Conservation (phyloP, 1,140 invertebrate genomes). For the Leptinotarsa undecemlineata region DNA sequence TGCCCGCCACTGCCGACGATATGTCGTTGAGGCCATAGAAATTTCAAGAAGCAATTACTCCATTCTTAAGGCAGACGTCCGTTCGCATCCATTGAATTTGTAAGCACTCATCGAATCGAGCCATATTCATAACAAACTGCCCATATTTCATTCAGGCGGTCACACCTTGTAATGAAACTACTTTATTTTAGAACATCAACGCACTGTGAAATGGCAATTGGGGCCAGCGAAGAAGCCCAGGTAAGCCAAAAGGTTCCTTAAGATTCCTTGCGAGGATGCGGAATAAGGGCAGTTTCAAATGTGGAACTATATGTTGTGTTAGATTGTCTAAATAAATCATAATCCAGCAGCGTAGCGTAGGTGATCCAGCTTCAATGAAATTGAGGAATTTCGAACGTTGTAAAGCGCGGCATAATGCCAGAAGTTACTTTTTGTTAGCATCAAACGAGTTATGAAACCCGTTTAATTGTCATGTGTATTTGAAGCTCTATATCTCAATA, state of each 20-base stretch:
- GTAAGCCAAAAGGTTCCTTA: slow-evolving; percentile 4
- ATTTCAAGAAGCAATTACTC: neutral
- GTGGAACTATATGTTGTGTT: neutral
- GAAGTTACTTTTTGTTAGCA: too few relatives aligned
- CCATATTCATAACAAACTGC: slow-evolving; percentile 37
- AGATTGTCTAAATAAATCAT: neutral
- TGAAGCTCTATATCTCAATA: too few relatives aligned
- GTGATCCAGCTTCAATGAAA: too few relatives aligned
- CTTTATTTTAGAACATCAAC: slow-evolving; percentile 40
- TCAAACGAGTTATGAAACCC: too few relatives aligned
- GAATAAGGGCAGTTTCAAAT: slow-evolving; percentile 24
- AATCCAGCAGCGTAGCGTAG: neutral
- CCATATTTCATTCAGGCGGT: slow-evolving; percentile 49
- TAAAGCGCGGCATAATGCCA: too few relatives aligned
- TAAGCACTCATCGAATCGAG: slow-evolving; percentile 36
- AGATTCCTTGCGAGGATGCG: slow-evolving; percentile 8
- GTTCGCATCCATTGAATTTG: slow-evolving; percentile 33
- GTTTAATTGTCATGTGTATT: too few relatives aligned
- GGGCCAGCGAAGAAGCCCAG: slow-evolving; percentile 24
- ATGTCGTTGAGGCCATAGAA: slow-evolving; percentile 2
- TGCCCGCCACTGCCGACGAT: neutral
- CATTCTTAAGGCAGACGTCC: neutral
- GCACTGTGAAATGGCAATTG: slow-evolving; percentile 45
- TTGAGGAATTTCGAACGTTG: too few relatives aligned
- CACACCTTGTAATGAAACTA: slow-evolving; percentile 32